These are phyloP conservation scores for Falcunculus frontatus DNA, from an alignment of 2,113 vertebrate species.

Conservation along the genomic window DNA sequence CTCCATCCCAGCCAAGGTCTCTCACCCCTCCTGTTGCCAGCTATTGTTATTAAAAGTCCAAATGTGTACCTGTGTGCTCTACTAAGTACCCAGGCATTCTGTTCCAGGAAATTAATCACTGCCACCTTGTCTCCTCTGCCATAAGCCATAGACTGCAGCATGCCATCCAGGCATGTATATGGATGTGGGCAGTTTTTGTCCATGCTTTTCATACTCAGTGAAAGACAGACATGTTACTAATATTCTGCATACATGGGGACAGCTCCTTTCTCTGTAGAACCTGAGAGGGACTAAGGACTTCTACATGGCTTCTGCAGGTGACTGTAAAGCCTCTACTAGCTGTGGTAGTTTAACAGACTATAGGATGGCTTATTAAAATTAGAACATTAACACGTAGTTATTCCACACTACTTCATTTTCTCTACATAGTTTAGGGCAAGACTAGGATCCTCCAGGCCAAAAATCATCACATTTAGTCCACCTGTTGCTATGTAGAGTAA, in stretches of 20 bases:
- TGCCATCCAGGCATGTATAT: neutral
- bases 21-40: neutral
- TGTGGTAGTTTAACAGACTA: neutral
- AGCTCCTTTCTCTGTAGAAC: neutral
- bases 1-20: neutral
- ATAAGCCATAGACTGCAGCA: neutral
- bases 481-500: neutral
- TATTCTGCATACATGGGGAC: neutral
- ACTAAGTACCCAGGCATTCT: neutral
- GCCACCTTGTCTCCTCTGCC: neutral
- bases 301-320: neutral
- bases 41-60: neutral
- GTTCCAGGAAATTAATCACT: neutral
- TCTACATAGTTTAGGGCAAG: neutral
- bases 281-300: neutral
- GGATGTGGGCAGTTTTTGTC: neutral
- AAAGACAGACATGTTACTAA: neutral
- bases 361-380: neutral
- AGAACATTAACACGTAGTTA: neutral
- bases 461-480: neutral
- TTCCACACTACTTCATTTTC: neutral
- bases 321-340: neutral
- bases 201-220: neutral
- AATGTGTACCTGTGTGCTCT: neutral
- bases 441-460: neutral